A percentile compares a stretch with the other conserved stretches of the same genome.
phyloP scores from a whole-genome alignment of 2,797 vertebrate species.

The Eulemur mongoz region DNA sequence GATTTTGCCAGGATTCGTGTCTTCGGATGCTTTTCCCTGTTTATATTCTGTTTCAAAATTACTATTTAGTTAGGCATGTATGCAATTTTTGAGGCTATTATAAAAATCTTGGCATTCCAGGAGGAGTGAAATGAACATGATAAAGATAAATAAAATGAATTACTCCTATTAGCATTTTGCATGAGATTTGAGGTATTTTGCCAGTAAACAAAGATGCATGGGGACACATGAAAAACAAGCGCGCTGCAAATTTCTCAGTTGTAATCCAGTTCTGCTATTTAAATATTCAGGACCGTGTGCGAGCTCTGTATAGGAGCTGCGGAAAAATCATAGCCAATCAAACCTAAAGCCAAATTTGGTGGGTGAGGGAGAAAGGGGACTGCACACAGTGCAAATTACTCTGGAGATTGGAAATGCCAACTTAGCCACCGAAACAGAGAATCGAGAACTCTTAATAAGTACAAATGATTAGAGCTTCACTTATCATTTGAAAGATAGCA shows the following conservation, averaged over 20 bases:
- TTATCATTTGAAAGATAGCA: background rate
- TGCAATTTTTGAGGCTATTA: conserved; percentile 47
- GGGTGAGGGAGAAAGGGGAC: background rate
- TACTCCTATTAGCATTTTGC: conserved; percentile 55
- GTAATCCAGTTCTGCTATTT: background rate
- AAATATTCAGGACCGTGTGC: background rate
- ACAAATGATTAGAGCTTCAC: background rate
- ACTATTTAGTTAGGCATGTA: conserved; percentile 37
- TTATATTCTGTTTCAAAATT: conserved; percentile 49
- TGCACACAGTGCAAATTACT: background rate
- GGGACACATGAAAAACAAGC: background rate
- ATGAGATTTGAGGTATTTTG: conserved; percentile 19
- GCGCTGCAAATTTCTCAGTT: background rate
- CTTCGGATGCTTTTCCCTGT: conserved; percentile 38
- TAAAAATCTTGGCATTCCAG: conserved; percentile 54
- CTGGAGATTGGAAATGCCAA: background rate
- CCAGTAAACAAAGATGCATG: conserved; percentile 25
- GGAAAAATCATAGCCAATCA: background rate
- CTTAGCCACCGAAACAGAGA: background rate
- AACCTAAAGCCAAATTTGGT: background rate
- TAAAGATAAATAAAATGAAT: conserved; percentile 58
- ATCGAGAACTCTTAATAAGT: background rate
- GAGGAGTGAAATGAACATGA: conserved; percentile 44
- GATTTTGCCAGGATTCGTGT: conserved; percentile 45
- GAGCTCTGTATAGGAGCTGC: background rate